These are phyloP conservation scores for Laticauda colubrina DNA, from an alignment of 2,113 vertebrate species.

Conservation along the genomic window DNA sequence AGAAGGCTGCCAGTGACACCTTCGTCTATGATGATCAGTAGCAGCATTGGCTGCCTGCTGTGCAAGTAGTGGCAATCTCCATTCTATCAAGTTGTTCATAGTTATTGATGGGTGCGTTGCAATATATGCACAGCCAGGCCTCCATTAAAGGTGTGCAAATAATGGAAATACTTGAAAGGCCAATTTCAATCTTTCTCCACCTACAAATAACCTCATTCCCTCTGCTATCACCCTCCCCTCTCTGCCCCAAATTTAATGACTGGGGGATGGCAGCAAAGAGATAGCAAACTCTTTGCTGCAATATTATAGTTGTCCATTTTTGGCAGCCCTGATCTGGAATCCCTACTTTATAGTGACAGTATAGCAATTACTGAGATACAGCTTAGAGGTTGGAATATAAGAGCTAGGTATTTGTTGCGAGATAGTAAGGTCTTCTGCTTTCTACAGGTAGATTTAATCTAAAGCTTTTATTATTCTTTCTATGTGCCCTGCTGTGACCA, in stretches of 20 bases:
- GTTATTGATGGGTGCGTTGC: neutral
- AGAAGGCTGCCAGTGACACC: neutral
- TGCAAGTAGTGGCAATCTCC: neutral
- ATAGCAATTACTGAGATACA: neutral
- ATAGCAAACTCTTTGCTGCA: neutral
- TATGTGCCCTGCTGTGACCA: neutral
- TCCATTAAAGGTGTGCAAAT: neutral
- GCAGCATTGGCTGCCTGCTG: neutral
- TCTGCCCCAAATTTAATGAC: neutral
- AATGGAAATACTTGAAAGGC: neutral
- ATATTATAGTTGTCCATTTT: neutral
- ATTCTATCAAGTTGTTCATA: neutral
- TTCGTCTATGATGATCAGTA: neutral
- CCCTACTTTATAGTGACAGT: neutral
- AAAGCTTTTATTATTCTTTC: rapidly evolving
- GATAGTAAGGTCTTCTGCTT: neutral
- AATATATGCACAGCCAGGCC: neutral
- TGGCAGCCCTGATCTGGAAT: neutral
- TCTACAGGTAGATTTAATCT: neutral
- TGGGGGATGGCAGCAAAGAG: neutral
- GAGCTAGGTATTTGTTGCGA: neutral
- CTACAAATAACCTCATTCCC: neutral
- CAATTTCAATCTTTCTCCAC: neutral
- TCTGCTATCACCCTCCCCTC: neutral
- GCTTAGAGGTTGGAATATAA: neutral